phyloP scores from a whole-genome alignment of 1,140 invertebrate species.

The Bombus vancouverensis region DNA sequence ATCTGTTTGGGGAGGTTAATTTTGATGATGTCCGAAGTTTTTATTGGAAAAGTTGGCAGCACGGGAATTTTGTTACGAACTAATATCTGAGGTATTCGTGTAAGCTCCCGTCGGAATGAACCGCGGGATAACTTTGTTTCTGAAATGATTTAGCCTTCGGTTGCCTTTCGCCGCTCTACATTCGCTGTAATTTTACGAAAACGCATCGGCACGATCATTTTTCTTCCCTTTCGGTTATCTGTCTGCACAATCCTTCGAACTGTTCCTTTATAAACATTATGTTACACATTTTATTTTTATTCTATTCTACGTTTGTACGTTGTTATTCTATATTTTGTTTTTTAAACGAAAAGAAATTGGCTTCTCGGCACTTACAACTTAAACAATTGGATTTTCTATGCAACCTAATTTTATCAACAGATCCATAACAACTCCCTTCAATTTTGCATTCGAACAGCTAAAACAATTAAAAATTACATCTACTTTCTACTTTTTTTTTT shows the following conservation, averaged over 20 bases:
- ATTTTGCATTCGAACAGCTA: not conserved
- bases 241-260: no score
- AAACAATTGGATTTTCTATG: not conserved
- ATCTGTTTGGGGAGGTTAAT: slow-evolving; percentile 39
- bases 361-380: not conserved
- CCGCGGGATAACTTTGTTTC: slow-evolving; percentile 21
- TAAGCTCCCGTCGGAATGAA: slow-evolving; percentile 25
- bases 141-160: slow-evolving; percentile 29
- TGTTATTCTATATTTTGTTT: no score
- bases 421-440: not conserved
- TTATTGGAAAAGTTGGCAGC: slow-evolving; percentile 50
- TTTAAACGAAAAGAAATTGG: not conserved
- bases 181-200: slow-evolving; percentile 17
- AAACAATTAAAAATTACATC: not conserved
- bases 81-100: slow-evolving; percentile 50
- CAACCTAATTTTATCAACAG: no score
- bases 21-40: slow-evolving; percentile 50
- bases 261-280: not conserved
- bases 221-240: not conserved
- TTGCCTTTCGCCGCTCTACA: not conserved
- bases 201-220: not conserved
- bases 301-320: no score
- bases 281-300: not conserved
- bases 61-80: slow-evolving; percentile 50
- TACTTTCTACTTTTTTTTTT: no score